Conservation (phyloP, 2,113 vertebrate species). For the Chloroceryle aenea region DNA sequence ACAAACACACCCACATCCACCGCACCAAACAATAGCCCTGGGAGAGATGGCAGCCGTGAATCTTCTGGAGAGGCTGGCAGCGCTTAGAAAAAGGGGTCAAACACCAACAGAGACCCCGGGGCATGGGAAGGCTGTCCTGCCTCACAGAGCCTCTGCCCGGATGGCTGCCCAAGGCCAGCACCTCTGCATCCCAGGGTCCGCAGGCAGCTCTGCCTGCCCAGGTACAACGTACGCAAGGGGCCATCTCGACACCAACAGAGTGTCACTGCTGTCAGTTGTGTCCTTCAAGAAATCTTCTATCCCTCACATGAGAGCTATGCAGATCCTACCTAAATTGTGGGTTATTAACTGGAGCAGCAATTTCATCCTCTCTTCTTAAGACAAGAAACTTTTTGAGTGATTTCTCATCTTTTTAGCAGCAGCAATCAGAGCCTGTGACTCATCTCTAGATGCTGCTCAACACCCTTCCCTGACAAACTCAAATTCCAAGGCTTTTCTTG, state of each 20-base stretch:
- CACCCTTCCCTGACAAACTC: not conserved
- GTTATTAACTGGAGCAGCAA: not conserved
- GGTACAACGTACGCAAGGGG: not conserved
- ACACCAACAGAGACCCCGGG: not conserved
- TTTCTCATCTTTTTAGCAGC: not conserved
- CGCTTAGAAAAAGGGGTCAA: not conserved
- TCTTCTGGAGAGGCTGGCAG: not conserved
- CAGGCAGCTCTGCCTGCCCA: not conserved
- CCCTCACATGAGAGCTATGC: not conserved
- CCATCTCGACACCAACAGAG: not conserved
- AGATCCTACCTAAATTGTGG: not conserved
- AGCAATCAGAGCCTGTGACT: not conserved
- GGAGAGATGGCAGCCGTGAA: rapidly evolving
- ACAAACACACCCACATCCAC: not conserved
- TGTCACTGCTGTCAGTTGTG: not conserved
- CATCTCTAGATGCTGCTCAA: not conserved
- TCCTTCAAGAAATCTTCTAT: not conserved
- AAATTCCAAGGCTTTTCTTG: not conserved
- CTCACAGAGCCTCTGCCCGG: not conserved
- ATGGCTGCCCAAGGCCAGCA: rapidly evolving
- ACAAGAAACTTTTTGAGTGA: not conserved
- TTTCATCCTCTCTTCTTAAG: not conserved
- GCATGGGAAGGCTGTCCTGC: not conserved
- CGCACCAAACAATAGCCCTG: not conserved
- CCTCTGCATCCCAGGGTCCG: not conserved